These are phyloP conservation scores for Silurus aristotelis DNA, from an alignment of 2,797 vertebrate species.

Conservation along the genomic window DNA sequence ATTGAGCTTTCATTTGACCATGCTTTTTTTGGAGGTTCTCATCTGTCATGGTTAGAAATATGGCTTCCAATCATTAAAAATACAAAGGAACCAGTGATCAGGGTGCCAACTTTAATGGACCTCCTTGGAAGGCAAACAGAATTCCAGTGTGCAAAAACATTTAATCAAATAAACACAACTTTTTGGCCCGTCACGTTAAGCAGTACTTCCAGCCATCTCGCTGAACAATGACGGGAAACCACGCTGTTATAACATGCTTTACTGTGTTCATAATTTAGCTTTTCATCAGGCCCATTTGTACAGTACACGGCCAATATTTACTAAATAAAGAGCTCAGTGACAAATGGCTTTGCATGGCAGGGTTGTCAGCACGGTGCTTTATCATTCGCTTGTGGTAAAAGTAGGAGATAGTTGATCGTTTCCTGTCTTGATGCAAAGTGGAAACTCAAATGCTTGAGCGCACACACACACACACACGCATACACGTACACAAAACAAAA, in stretches of 20 bases:
- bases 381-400: conserved; percentile 47
- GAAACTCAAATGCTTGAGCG: conserved; percentile 50
- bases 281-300: conserved; percentile 60
- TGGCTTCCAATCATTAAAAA: conserved; percentile 39
- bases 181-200: conserved; percentile 66
- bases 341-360: conserved; percentile 54
- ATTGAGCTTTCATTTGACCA: not conserved
- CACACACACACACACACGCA: not conserved
- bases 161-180: conserved; percentile 64
- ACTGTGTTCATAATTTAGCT: conserved; percentile 50
- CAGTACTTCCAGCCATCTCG: conserved; percentile 52
- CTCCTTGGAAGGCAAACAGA: conserved; percentile 34
- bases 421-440: conserved; percentile 51
- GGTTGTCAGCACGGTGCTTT: conserved; percentile 60
- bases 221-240: conserved; percentile 56
- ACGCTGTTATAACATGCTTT: conserved; percentile 47
- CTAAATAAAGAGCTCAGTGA: conserved; percentile 60
- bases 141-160: conserved; percentile 55
- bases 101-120: conserved; percentile 12
- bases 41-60: conserved; percentile 22
- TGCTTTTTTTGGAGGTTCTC: not conserved
- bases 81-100: conserved; percentile 44
- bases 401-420: conserved; percentile 54
- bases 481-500: not conserved
- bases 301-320: conserved; percentile 50